Percentiles rank a stretch among this genome's conserved stretches.
Conservation (phyloP, 2,113 vertebrate species). For the Psittacula cyanocephala region DNA sequence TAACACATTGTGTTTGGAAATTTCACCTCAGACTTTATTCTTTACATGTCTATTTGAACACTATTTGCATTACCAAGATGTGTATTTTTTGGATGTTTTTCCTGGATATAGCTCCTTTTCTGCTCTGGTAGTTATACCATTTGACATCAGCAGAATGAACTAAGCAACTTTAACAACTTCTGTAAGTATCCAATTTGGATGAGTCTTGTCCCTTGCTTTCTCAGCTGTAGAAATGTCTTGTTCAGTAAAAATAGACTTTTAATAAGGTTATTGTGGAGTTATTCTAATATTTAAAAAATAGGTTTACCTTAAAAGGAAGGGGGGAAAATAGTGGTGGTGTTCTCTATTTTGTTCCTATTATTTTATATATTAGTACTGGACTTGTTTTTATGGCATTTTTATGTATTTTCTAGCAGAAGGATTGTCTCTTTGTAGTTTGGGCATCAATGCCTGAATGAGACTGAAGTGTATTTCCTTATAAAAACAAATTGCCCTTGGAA, state of each 20-base stretch:
- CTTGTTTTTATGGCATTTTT: not conserved
- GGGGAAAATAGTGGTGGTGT: not conserved
- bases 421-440: not conserved
- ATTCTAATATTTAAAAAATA: not conserved
- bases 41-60: not conserved
- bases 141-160: not conserved
- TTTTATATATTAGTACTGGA: not conserved
- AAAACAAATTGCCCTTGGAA: not conserved
- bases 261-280: not conserved
- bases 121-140: not conserved
- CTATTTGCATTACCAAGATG: not conserved
- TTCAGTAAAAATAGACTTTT: not conserved
- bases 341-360: not conserved
- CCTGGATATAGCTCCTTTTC: not conserved
- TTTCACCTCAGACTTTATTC: not conserved
- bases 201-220: not conserved
- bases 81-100: not conserved
- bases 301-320: not conserved
- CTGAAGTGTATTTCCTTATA: not conserved
- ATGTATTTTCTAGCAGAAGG: not conserved
- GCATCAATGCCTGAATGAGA: not conserved
- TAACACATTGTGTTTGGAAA: not conserved
- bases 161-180: not conserved
- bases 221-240: not conserved
- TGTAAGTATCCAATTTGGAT: not conserved